Evolutionary conservation across 2,888 invertebrate species (phyloP).

Genomic region (Lepidonotus clava): DNA sequence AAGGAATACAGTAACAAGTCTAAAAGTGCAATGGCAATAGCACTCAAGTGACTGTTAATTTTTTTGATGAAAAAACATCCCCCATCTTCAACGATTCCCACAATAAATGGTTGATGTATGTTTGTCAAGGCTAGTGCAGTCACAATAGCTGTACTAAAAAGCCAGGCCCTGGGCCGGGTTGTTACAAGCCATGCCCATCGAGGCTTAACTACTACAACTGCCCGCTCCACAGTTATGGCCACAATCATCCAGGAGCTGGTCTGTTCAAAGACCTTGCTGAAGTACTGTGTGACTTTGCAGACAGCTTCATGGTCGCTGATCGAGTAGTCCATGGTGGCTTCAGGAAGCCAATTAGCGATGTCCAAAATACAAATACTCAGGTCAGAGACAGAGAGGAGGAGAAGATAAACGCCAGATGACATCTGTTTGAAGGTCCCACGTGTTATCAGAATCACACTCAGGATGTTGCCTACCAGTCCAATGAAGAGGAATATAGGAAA

Average conservation of each 20-base stretch:
- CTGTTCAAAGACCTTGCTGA: not conserved
- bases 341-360: not conserved
- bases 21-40: not conserved
- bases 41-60: not conserved
- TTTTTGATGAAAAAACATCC: not conserved
- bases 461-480: not conserved
- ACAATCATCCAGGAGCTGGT: slow-evolving; percentile 5
- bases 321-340: not conserved
- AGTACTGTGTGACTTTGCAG: not conserved
- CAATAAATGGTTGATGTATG: no score
- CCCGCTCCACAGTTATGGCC: not conserved
- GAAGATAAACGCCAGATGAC: not conserved
- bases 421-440: not conserved
- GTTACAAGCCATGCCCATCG: not conserved
- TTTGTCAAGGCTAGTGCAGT: no score
- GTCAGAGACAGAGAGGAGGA: not conserved
- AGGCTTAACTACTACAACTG: not conserved
- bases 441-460: not conserved
- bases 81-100: not conserved
- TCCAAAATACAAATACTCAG: not conserved
- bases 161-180: not conserved
- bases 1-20: no score
- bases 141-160: no score
- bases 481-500: not conserved
- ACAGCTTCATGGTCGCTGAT: no score